Percentiles rank a stretch among this genome's conserved stretches.
phyloP scores from a whole-genome alignment of 2,888 invertebrate genomes.

The Brenthis daphne region DNA sequence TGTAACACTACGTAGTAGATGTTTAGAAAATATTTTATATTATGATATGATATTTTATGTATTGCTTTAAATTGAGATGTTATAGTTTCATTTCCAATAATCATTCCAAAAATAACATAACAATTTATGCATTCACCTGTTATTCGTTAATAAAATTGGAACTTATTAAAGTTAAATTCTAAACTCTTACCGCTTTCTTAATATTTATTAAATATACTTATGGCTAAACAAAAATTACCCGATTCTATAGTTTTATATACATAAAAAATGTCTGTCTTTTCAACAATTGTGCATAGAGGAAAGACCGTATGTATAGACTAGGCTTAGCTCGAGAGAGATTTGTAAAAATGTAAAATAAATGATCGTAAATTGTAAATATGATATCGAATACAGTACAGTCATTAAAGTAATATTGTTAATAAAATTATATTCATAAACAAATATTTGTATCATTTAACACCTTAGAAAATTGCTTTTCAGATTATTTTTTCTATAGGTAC shows the following conservation, averaged over 20 bases:
- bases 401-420: slow-evolving; percentile 82
- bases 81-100: too few relatives aligned
- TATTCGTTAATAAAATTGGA: too few relatives aligned
- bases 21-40: too few relatives aligned
- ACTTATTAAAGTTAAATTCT: background rate
- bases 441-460: slow-evolving; percentile 54
- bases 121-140: too few relatives aligned
- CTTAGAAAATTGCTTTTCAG: background rate
- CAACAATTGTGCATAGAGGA: slow-evolving; percentile 35
- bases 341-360: slow-evolving; percentile 78
- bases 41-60: too few relatives aligned
- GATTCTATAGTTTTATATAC: slow-evolving; percentile 24
- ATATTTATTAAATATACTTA: slow-evolving; percentile 14
- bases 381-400: slow-evolving; percentile 81
- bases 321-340: slow-evolving; percentile 61
- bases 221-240: background rate
- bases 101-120: too few relatives aligned
- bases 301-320: slow-evolving; percentile 40
- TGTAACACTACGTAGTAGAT: too few relatives aligned
- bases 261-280: slow-evolving; percentile 22
- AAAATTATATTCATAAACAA: slow-evolving; percentile 82
- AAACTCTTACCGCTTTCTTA: slow-evolving; percentile 29
- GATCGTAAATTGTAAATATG: slow-evolving; percentile 77
- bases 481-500: background rate
- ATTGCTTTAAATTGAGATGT: too few relatives aligned